Conservation (phyloP, 2,797 vertebrate genomes). For the Cuniculus paca region DNA sequence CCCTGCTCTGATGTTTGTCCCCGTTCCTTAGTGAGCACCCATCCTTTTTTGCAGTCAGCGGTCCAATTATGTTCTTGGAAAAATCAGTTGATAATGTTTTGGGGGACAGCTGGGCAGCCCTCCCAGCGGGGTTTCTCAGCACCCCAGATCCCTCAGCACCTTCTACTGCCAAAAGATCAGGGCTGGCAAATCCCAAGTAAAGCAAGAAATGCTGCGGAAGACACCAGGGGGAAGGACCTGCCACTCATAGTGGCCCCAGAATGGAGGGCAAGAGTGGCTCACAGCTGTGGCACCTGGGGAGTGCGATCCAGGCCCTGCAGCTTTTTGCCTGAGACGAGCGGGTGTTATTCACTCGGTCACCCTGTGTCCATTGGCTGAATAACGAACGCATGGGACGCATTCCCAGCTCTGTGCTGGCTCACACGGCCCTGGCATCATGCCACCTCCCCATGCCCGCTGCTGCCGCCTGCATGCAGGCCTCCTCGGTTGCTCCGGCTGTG, state of each 20-base stretch:
- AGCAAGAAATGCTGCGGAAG: neutral
- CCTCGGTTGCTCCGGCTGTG: neutral
- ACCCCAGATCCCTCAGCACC: accelerated
- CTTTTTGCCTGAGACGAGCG: neutral
- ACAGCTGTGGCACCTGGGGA: neutral
- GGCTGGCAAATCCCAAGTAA: neutral
- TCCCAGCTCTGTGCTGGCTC: neutral
- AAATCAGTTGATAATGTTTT: neutral
- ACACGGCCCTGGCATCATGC: neutral
- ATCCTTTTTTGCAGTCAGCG: neutral
- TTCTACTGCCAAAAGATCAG: neutral
- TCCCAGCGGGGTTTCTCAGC: neutral
- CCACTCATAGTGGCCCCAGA: too few species aligned
- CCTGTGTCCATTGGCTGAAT: accelerated
- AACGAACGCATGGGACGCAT: neutral
- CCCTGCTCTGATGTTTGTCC: accelerated
- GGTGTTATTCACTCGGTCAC: accelerated
- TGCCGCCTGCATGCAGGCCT: neutral
- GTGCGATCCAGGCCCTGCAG: accelerated
- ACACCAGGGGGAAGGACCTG: neutral
- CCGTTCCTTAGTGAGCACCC: accelerated
- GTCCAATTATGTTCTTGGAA: neutral
- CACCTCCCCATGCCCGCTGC: neutral
- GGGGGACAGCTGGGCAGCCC: neutral
- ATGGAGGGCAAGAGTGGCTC: accelerated